These are phyloP conservation scores for Zeuzera pyrina DNA, from an alignment of 2,888 invertebrate genomes.

Conservation along the genomic window DNA sequence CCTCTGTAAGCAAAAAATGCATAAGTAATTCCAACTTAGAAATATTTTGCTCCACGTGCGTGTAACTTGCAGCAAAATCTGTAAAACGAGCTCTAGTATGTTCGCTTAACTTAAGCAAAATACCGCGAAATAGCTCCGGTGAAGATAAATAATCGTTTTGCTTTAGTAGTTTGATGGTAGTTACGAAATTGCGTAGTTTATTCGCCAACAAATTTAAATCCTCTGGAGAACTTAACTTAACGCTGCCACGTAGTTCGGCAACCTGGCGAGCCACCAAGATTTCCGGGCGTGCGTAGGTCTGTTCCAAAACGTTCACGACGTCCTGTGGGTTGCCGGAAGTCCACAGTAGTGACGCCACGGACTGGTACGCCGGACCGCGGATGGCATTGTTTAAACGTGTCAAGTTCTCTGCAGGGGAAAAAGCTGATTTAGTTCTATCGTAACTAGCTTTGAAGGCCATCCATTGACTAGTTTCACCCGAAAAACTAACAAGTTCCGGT, in stretches of 20 bases:
- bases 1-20: no score
- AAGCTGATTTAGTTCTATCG: not conserved
- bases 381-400: no score
- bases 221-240: no score
- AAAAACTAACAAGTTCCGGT: constrained; percentile 2
- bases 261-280: no score
- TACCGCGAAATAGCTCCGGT: constrained; percentile 2
- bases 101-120: constrained; percentile 3
- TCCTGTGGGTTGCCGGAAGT: constrained; percentile 4
- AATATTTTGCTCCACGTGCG: not conserved
- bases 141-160: constrained; percentile 3
- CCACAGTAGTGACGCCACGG: constrained; percentile 2
- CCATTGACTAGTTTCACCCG: not conserved
- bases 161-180: constrained; percentile 4
- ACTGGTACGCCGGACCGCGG: no score
- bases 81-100: constrained; percentile 4
- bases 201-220: no score
- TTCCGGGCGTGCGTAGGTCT: no score
- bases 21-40: no score
- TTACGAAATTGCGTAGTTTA: no score
- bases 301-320: no score
- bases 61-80: not conserved
- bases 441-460: constrained; percentile 1
- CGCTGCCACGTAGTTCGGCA: no score
- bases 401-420: constrained; percentile 4